Conservation (phyloP, 2,797 vertebrate species). For the Siniperca scherzeri region DNA sequence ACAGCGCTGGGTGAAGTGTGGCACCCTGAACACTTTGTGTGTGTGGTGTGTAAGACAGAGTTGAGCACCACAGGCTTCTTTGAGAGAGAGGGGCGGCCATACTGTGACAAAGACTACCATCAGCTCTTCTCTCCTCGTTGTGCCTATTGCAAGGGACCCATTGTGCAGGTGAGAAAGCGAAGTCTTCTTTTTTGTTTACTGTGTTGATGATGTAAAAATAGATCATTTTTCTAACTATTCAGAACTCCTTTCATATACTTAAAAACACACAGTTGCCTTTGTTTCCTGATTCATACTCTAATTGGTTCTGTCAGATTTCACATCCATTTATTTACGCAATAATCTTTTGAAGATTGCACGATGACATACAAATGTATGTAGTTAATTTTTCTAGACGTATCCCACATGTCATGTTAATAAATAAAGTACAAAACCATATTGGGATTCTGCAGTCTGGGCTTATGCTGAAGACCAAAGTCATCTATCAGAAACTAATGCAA, state of each 20-base stretch:
- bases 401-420: slow-evolving; percentile 41
- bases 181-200: background rate
- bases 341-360: slow-evolving; percentile 42
- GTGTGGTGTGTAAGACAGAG: slow-evolving; percentile 85
- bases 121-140: slow-evolving; percentile 85
- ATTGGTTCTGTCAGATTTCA: slow-evolving; percentile 36
- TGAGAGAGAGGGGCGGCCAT: slow-evolving; percentile 88
- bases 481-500: slow-evolving; percentile 58
- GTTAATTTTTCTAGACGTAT: slow-evolving; percentile 28
- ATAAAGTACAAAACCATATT: slow-evolving; percentile 53
- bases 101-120: slow-evolving; percentile 91
- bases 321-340: slow-evolving; percentile 36
- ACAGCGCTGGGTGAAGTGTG: slow-evolving; percentile 91
- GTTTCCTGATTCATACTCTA: background rate
- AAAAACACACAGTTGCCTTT: background rate
- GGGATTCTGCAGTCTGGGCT: slow-evolving; percentile 44
- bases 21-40: slow-evolving; percentile 95
- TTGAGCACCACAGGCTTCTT: slow-evolving; percentile 88
- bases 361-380: slow-evolving; percentile 45
- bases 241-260: background rate
- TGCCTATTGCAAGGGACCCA: slow-evolving; percentile 86
- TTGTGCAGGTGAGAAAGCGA: slow-evolving; percentile 74
- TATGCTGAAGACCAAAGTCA: slow-evolving; percentile 50
- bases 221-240: background rate
- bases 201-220: background rate